Conservation (phyloP, 1,140 invertebrate species). For the Aphidius gifuensis region DNA sequence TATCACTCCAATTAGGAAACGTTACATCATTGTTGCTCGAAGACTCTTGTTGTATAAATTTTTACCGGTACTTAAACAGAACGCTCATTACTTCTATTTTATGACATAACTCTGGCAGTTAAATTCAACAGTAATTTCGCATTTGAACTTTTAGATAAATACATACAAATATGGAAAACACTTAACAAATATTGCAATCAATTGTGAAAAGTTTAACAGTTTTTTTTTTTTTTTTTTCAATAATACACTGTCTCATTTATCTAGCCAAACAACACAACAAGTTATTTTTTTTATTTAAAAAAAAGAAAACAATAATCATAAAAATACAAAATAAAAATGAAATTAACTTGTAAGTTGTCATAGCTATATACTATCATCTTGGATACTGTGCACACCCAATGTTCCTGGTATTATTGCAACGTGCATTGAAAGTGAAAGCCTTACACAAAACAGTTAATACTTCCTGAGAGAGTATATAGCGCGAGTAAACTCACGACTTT, state of each 20-base stretch:
- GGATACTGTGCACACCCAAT: slow-evolving; percentile 1
- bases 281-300: too few relatives aligned
- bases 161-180: background rate
- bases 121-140: slow-evolving; percentile 21
- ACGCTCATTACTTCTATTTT: slow-evolving; percentile 36
- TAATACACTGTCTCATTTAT: too few relatives aligned
- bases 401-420: slow-evolving; percentile 14
- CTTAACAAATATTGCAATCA: slow-evolving; percentile 5
- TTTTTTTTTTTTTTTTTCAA: too few relatives aligned
- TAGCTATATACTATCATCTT: background rate
- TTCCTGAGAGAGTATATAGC: slow-evolving; percentile 33
- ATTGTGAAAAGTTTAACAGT: background rate
- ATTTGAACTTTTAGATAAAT: background rate
- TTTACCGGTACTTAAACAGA: slow-evolving; percentile 26
- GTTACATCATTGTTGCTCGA: slow-evolving; percentile 35
- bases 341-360: too few relatives aligned
- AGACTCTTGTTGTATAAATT: slow-evolving; percentile 30
- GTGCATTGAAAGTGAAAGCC: slow-evolving; percentile 45
- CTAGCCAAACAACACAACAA: too few relatives aligned
- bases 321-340: too few relatives aligned
- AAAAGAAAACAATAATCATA: too few relatives aligned
- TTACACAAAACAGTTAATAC: slow-evolving; percentile 31
- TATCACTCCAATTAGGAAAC: slow-evolving; percentile 50
- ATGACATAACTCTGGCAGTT: slow-evolving; percentile 37
- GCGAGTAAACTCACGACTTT: slow-evolving; percentile 17